Evolutionary conservation across 2,797 vertebrate genomes (phyloP), one percentile per base, ranked within the genome.

Genomic region (Peromyscus aztecus): DNA sequence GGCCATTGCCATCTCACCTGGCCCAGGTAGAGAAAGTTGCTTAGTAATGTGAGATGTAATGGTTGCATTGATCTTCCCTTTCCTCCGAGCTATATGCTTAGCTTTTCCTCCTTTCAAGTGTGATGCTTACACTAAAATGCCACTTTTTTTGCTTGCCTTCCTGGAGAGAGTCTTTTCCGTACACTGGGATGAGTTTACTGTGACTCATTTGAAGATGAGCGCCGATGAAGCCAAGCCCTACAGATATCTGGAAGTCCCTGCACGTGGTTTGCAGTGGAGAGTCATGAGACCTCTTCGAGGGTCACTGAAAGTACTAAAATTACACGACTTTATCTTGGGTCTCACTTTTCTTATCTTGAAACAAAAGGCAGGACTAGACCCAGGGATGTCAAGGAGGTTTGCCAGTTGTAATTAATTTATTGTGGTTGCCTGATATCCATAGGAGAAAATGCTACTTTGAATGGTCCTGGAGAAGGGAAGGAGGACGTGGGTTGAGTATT

Each of bases 301-400:
- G n/a, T 88, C 80, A 67, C 55, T 57, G 80, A 69, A 69, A 86
- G 82, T 63, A 29, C 61, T 73, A 61, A 89, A 84, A 43, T 37
- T 37, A 46, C 17, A 24, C 0, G 0, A 31, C 34, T 63, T 92
- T 52, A 37, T 83, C 76, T 91, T 40, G 69, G 71, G 80, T 43
- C 57, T 80, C 76, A n/a, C 65, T 91, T 86, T 90, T 89, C 82
- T 91, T 83, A 73, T 85, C 90, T 89, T 61, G 55, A 87, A 57
- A 43, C 75, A 29, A 65, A 84, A 91, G 14, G 29, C 82, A 49
- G 84, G 90, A 49, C 78, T 81, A 75, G 89, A 85, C 49, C 52
- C 52, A 55, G 71, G 21, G 29, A 24, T 61, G 78, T 63, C 75
- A 34, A 73, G 84, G 78, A 57, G 34, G 29, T 65, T 59, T 89